Conservation (phyloP, 2,888 invertebrate genomes). For the Biston stratarius region DNA sequence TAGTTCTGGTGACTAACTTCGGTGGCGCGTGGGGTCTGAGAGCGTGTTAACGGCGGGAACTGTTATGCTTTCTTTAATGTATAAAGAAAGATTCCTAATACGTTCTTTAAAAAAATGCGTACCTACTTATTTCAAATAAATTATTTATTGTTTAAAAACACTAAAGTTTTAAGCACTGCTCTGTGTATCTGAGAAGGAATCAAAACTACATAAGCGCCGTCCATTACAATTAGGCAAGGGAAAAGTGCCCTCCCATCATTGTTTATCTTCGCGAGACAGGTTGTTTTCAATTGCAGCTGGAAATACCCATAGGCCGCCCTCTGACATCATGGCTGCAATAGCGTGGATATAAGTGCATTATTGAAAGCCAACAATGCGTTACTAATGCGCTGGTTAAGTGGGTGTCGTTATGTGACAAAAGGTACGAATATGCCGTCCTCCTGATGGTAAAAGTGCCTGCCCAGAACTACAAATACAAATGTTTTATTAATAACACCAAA, state of each 20-base stretch:
- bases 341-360: not conserved
- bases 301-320: constrained; percentile 20
- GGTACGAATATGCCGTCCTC: not conserved
- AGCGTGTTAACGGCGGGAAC: too few relatives aligned
- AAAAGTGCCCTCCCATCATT: constrained; percentile 9
- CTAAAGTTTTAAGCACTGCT: too few relatives aligned
- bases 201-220: not conserved
- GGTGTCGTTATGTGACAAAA: not conserved
- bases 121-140: too few relatives aligned
- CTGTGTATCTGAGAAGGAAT: too few relatives aligned
- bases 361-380: constrained; percentile 16
- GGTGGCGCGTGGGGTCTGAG: too few relatives aligned
- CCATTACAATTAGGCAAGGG: not conserved
- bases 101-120: too few relatives aligned
- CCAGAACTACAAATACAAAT: too few relatives aligned
- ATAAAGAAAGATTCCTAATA: too few relatives aligned
- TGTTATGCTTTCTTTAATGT: too few relatives aligned
- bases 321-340: constrained; percentile 38
- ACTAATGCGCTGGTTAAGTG: constrained; percentile 5
- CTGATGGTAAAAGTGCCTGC: not conserved
- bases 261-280: constrained; percentile 15
- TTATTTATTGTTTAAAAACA: too few relatives aligned
- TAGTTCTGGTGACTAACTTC: too few relatives aligned
- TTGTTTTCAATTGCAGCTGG: constrained; percentile 27
- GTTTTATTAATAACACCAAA: too few relatives aligned